Conservation (phyloP, 2,888 invertebrate species). For the Rhamphomyia laevipes region DNA sequence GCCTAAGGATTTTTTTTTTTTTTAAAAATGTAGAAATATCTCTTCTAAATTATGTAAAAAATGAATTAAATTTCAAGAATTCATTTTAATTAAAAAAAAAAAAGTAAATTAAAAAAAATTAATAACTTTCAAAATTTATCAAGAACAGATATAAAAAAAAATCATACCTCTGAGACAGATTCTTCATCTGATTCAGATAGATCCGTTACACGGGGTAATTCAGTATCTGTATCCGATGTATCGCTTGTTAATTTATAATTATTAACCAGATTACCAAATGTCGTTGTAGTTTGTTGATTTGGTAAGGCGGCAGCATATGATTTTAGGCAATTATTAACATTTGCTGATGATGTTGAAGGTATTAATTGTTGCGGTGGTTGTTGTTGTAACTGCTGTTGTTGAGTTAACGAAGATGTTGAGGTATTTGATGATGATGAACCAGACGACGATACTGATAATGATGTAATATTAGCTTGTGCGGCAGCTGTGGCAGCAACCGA, state of each 20-base stretch:
- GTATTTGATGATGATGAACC: conserved; percentile 7
- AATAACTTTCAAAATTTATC: background rate
- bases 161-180: conserved; percentile 86
- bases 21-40: too few relatives aligned
- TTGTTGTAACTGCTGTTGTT: conserved; percentile 21
- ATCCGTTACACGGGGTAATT: conserved; percentile 80
- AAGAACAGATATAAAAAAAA: background rate
- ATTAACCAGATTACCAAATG: conserved; percentile 22
- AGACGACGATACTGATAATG: background rate
- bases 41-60: too few relatives aligned
- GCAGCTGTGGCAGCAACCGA: background rate
- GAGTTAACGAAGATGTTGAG: conserved; percentile 19
- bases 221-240: conserved; percentile 79
- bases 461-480: background rate
- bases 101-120: background rate
- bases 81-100: too few relatives aligned
- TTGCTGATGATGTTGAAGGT: conserved; percentile 19
- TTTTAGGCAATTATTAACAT: conserved; percentile 17
- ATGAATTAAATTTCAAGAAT: too few relatives aligned
- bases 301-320: conserved; percentile 31
- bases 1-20: too few relatives aligned
- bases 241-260: conserved; percentile 57
- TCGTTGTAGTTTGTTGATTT: conserved; percentile 50
- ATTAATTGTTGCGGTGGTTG: conserved; percentile 21
- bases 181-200: conserved; percentile 94